A percentile compares a stretch with the other conserved stretches of the same genome.
phyloP scores from a whole-genome alignment of 2,888 invertebrate genomes.

The Strigamia crassipes region DNA sequence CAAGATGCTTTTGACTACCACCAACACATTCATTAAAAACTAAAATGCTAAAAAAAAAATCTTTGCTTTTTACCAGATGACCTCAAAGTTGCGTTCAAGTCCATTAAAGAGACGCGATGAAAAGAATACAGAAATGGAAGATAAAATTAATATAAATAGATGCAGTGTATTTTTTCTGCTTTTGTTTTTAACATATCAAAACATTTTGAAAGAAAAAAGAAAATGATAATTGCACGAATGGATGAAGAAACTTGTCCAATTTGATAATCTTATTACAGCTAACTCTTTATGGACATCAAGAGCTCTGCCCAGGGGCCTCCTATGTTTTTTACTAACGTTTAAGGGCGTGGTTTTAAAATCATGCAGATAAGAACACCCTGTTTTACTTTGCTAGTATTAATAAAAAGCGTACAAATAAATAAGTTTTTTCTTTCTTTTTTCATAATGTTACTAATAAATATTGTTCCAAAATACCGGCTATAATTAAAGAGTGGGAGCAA shows the following conservation, averaged over 20 bases:
- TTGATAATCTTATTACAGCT: conserved; percentile 29
- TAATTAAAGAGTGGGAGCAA: conserved; percentile 27
- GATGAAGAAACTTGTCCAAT: neutral
- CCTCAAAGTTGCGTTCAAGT: conserved; percentile 32
- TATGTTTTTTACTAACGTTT: neutral
- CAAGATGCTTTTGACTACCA: conserved; percentile 33
- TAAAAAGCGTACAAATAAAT: neutral
- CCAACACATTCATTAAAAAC: conserved; percentile 29
- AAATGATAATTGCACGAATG: neutral
- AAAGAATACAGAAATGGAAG: neutral
- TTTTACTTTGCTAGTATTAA: neutral
- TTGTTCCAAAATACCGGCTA: neutral
- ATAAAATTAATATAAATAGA: neutral
- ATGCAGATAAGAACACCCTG: conserved; percentile 23
- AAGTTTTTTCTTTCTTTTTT: neutral
- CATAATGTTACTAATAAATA: neutral
- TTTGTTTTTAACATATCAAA: neutral
- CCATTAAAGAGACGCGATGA: neutral
- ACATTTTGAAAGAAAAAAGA: neutral
- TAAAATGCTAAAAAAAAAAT: neutral
- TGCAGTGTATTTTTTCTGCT: neutral
- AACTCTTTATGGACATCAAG: conserved; percentile 35
- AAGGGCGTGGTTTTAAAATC: conserved; percentile 30
- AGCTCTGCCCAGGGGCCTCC: conserved; percentile 31
- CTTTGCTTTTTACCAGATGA: conserved; percentile 1